Base-by-base conservation (phyloP, 2,113 vertebrate genomes). In the Hippolais icterina region DNA sequence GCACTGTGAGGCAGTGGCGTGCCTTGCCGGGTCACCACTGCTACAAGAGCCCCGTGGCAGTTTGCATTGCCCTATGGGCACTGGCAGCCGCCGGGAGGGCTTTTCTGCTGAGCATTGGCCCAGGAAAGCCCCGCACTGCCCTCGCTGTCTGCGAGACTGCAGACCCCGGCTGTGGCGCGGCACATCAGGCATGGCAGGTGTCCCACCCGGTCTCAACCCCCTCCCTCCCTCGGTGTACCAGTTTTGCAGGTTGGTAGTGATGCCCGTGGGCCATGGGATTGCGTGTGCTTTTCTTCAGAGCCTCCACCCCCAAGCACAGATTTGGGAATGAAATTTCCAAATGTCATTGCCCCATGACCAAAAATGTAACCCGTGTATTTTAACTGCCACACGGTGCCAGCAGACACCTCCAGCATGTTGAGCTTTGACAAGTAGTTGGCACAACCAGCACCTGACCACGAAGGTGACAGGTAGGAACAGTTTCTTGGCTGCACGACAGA, bases 61-160 rank as follows among this genome's bases (percentile, higher is more conserved):
- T 64, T 42, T 27, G 47, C 44, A 9, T n/a, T 5, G 0, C 39
- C 1, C 7, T 12, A 4, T 0, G 2, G 83, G 66, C 61, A 59
- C 57, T 14, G 39, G 42, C 35, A 46, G 15, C 22, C 5, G 5
- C 71, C 49, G 61, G 39, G 35, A 83, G 19, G 15, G 49, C 78
- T 87, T 64, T 87, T 63, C 33, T 33, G 10, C n/a, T 10, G 50
- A 74, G 53, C 72, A 27, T 2, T 15, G 49, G 25, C 20, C 18
- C 46, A 24, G 64, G 46, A 78, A 57, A 52, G 41, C 41, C 23
- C 5, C 0, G 0, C 24, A 6, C 29, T 52, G 50, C 54, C 41
- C 78, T 41, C 5, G 12, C 19, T 35, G 29, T 6, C 12, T 6
- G 6, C 3, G 49, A 54, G 49, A 46, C 35, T 23, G 52, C 37